These are phyloP conservation scores for Cheilosia pagana DNA, from an alignment of 2,888 invertebrate species.

Conservation along the genomic window DNA sequence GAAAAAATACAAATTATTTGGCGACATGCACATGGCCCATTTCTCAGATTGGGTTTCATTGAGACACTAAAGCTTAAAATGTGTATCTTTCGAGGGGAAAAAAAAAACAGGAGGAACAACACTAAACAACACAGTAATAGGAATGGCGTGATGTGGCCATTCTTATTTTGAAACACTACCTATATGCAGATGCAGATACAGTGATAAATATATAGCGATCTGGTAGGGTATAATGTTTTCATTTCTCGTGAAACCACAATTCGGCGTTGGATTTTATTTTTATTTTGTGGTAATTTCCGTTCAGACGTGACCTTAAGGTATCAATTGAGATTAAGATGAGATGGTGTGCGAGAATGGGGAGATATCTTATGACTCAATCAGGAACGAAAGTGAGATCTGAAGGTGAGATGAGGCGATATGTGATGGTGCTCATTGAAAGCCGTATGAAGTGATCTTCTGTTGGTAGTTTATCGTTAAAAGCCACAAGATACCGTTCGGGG, in stretches of 20 bases:
- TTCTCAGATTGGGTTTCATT: slow-evolving; percentile 67
- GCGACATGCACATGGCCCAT: slow-evolving; percentile 69
- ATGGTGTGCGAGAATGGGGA: not conserved
- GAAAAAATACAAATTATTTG: slow-evolving; percentile 11
- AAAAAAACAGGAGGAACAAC: slow-evolving; percentile 2
- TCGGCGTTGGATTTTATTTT: slow-evolving; percentile 1
- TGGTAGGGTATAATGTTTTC: not conserved
- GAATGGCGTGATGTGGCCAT: slow-evolving; percentile 47
- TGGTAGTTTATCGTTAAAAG: too few relatives aligned
- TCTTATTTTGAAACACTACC: slow-evolving; percentile 18
- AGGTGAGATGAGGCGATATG: slow-evolving; percentile 4
- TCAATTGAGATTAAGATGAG: slow-evolving; percentile 24
- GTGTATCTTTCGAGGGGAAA: slow-evolving; percentile 42
- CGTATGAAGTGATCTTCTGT: too few relatives aligned
- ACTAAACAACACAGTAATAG: slow-evolving; percentile 7
- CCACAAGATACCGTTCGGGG: too few relatives aligned
- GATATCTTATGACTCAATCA: slow-evolving; percentile 40
- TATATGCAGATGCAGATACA: not conserved
- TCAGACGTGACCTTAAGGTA: slow-evolving; percentile 25
- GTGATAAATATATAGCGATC: slow-evolving; percentile 3
- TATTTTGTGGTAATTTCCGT: not conserved
- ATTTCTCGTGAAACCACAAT: slow-evolving; percentile 44
- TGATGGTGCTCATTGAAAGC: not conserved
- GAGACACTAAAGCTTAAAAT: slow-evolving; percentile 38
- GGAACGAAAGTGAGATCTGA: slow-evolving; percentile 27